These are phyloP conservation scores for Cheilinus undulatus DNA, from an alignment of 2,113 vertebrate species.

Conservation along the genomic window DNA sequence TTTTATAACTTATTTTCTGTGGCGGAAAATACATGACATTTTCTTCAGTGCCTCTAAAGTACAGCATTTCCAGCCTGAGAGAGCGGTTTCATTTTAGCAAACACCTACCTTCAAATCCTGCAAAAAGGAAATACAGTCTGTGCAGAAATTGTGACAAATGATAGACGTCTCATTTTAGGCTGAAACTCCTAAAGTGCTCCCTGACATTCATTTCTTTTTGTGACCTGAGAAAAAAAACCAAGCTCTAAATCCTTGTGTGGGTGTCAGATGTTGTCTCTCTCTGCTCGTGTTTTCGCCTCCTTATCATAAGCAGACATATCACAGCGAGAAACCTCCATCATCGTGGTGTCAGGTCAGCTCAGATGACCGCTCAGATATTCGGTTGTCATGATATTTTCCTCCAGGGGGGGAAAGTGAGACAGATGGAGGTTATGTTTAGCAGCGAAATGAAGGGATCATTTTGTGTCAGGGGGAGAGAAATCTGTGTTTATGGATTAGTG, in stretches of 20 bases:
- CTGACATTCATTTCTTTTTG: neutral
- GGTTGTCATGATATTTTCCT: neutral
- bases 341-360: slow-evolving; percentile 4
- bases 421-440: neutral
- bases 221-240: neutral
- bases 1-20: neutral
- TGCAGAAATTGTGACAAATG: neutral
- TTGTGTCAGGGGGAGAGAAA: slow-evolving; percentile 9
- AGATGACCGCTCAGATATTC: slow-evolving; percentile 2
- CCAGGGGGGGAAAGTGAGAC: neutral
- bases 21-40: neutral
- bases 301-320: slow-evolving; percentile 14
- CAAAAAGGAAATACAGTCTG: neutral
- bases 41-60: neutral
- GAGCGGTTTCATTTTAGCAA: neutral
- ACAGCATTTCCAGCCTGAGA: neutral
- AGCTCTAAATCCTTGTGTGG: neutral
- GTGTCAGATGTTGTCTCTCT: slow-evolving; percentile 11
- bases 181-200: slow-evolving; percentile 8
- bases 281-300: neutral
- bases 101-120: neutral
- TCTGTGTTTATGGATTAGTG: neutral
- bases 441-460: slow-evolving; percentile 32
- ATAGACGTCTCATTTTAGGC: slow-evolving; percentile 6
- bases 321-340: slow-evolving; percentile 12